phyloP scores from a whole-genome alignment of 2,797 vertebrate genomes.

The Halcyon badia region DNA sequence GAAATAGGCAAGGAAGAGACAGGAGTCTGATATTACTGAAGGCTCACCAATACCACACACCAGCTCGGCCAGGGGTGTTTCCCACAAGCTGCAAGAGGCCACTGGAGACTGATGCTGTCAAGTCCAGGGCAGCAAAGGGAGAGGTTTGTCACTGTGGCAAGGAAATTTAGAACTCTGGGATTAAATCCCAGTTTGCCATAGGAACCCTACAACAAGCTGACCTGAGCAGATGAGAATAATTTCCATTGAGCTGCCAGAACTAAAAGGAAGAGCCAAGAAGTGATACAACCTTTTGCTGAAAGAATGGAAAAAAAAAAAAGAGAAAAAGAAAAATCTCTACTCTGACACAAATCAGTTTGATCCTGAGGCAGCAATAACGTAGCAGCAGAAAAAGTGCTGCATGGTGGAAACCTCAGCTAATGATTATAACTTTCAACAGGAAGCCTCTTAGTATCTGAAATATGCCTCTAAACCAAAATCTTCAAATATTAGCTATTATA shows the following conservation, averaged over 20 bases:
- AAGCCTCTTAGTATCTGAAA: conserved; percentile 30
- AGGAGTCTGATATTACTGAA: neutral
- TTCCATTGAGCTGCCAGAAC: neutral
- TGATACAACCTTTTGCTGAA: neutral
- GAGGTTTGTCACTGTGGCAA: neutral
- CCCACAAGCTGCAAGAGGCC: neutral
- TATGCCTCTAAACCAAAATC: neutral
- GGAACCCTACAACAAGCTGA: neutral
- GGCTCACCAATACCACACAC: rapidly evolving
- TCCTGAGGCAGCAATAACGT: neutral
- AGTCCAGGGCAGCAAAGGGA: neutral
- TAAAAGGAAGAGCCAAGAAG: neutral
- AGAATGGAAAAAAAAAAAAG: neutral
- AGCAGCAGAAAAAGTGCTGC: conserved; percentile 7
- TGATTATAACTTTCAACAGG: neutral
- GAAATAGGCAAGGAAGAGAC: neutral
- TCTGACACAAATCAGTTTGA: neutral
- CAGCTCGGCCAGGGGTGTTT: rapidly evolving
- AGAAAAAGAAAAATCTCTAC: no score
- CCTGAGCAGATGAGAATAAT: neutral
- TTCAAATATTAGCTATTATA: conserved; percentile 39
- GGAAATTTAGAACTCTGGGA: neutral
- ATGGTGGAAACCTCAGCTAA: conserved; percentile 19
- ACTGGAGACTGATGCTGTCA: neutral
- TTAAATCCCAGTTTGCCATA: neutral